A percentile compares a stretch with the other conserved stretches of the same genome.
phyloP scores from a whole-genome alignment of 2,113 vertebrate species.

The Ptilonorhynchus violaceus region DNA sequence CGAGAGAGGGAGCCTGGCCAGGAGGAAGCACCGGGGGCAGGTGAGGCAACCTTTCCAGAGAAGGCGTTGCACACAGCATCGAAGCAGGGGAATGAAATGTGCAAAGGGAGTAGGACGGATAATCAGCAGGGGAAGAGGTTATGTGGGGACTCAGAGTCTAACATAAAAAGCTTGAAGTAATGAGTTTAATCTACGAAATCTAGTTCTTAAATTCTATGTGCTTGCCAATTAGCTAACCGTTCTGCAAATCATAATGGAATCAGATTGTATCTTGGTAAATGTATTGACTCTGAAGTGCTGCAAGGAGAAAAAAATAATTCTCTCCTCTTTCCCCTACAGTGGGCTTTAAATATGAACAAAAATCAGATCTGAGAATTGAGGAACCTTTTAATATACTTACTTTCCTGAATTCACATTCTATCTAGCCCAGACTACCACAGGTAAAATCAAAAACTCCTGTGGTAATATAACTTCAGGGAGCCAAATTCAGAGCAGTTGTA shows the following conservation, averaged over 20 bases:
- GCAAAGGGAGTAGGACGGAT: not conserved
- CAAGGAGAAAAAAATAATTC: not conserved
- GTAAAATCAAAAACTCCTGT: slow-evolving; percentile 8
- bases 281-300: slow-evolving; percentile 50
- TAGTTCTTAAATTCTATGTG: slow-evolving; percentile 50
- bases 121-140: slow-evolving; percentile 23
- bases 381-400: slow-evolving; percentile 27
- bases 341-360: slow-evolving; percentile 36
- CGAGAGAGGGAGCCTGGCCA: not conserved
- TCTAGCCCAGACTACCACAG: not conserved
- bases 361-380: slow-evolving; percentile 27
- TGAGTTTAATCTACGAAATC: slow-evolving; percentile 48
- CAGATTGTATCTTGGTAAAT: slow-evolving; percentile 44
- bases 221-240: slow-evolving; percentile 59
- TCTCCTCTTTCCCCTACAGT: slow-evolving; percentile 3
- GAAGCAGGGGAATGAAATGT: not conserved
- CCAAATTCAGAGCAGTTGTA: not conserved
- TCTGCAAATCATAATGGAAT: slow-evolving; percentile 57
- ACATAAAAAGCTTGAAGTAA: slow-evolving; percentile 45
- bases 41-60: not conserved
- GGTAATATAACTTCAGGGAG: not conserved
- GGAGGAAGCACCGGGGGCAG: not conserved
- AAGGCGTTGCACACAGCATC: not conserved
- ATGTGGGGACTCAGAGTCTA: not conserved
- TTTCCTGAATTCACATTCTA: not conserved